Evolutionary conservation across 2,888 invertebrate species (phyloP).

Genomic region (Alcis repandata): DNA sequence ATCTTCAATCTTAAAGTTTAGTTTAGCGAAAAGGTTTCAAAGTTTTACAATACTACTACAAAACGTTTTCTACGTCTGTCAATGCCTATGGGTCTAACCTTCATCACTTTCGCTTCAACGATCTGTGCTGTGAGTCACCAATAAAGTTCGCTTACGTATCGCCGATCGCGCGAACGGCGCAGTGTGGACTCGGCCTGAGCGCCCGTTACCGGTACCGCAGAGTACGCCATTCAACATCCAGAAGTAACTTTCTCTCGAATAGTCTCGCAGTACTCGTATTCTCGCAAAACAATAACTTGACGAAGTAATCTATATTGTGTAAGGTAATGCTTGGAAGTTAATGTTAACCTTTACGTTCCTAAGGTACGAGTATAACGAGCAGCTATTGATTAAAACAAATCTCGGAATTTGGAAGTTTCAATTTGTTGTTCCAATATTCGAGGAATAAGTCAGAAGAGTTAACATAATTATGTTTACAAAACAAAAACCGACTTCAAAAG

Average conservation of each 20-base stretch:
- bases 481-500: no score
- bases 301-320: no score
- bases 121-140: conserved; percentile 6
- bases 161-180: conserved; percentile 1
- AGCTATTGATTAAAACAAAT: background rate
- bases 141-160: conserved; percentile 7
- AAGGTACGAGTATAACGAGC: background rate
- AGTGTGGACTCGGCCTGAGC: background rate
- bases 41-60: no score
- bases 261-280: background rate
- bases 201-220: conserved; percentile 27
- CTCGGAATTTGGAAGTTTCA: conserved; percentile 5
- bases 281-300: conserved; percentile 5
- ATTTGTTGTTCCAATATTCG: conserved; percentile 7
- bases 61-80: background rate
- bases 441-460: background rate
- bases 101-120: conserved; percentile 18
- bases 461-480: no score
- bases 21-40: no score
- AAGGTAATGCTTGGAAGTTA: background rate
- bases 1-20: no score
- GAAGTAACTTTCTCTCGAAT: conserved; percentile 40
- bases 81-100: background rate
- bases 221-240: background rate
- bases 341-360: conserved; percentile 7